These are phyloP conservation scores for Turnix velox DNA, from an alignment of 2,113 vertebrate species.

Conservation along the genomic window DNA sequence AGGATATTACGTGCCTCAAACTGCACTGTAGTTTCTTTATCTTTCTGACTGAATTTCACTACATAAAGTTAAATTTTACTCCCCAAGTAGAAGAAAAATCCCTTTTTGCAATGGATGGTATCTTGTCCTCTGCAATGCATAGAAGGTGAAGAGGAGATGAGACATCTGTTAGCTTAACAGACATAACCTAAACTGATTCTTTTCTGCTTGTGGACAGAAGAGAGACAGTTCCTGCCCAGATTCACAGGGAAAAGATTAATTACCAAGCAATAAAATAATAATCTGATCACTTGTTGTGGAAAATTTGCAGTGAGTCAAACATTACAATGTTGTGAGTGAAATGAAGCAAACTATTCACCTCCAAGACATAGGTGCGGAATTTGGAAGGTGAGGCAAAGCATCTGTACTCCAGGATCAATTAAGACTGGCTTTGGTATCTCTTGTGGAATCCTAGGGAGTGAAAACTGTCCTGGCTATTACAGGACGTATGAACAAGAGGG, in stretches of 20 bases:
- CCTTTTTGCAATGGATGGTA: neutral
- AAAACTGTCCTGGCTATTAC: too few relatives aligned
- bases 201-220: neutral
- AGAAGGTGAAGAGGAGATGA: neutral
- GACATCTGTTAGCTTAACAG: neutral
- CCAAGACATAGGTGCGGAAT: too few relatives aligned
- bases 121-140: neutral
- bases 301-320: neutral
- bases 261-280: neutral
- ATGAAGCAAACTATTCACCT: neutral
- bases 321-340: neutral
- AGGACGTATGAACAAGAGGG: too few relatives aligned
- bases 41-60: neutral
- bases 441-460: too few relatives aligned
- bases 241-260: neutral
- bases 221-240: neutral
- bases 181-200: neutral
- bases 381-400: too few relatives aligned
- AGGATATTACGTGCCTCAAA: neutral
- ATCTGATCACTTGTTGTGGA: neutral
- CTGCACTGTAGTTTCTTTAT: neutral
- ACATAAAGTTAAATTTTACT: accelerated
- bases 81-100: neutral
- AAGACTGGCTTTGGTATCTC: too few relatives aligned
- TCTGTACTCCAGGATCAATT: too few relatives aligned